Evolutionary conservation across 2,888 invertebrate genomes (phyloP).

Genomic region (Ophioninae sp.): DNA sequence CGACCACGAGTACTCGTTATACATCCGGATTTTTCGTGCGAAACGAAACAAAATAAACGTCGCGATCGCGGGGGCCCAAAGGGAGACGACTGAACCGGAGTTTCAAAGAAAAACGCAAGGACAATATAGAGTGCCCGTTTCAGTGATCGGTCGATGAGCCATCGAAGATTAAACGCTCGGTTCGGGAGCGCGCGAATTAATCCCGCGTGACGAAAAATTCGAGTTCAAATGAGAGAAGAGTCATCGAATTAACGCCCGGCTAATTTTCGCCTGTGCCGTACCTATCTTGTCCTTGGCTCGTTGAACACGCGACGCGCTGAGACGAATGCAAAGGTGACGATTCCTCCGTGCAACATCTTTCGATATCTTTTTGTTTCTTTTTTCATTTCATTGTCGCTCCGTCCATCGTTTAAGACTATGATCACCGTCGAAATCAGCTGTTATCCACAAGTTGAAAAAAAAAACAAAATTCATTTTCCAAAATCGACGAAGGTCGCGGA

Average conservation of each 20-base stretch:
- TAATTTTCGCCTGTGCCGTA: neutral
- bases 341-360: neutral
- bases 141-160: neutral
- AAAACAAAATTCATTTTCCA: neutral
- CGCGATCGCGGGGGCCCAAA: neutral
- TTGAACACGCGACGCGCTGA: neutral
- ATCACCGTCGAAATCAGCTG: neutral
- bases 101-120: neutral
- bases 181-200: neutral
- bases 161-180: neutral
- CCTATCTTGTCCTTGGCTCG: neutral
- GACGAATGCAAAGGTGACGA: neutral
- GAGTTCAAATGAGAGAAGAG: neutral
- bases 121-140: neutral
- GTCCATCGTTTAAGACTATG: neutral
- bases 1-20: conserved; percentile 61
- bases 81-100: neutral
- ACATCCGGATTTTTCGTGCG: conserved; percentile 32
- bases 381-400: neutral
- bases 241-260: neutral
- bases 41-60: conserved; percentile 4
- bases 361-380: neutral
- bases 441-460: neutral
- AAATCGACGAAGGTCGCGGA: neutral
- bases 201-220: neutral